Base-by-base conservation (phyloP, 1,140 invertebrate species). In the Frieseomelitta varia region DNA sequence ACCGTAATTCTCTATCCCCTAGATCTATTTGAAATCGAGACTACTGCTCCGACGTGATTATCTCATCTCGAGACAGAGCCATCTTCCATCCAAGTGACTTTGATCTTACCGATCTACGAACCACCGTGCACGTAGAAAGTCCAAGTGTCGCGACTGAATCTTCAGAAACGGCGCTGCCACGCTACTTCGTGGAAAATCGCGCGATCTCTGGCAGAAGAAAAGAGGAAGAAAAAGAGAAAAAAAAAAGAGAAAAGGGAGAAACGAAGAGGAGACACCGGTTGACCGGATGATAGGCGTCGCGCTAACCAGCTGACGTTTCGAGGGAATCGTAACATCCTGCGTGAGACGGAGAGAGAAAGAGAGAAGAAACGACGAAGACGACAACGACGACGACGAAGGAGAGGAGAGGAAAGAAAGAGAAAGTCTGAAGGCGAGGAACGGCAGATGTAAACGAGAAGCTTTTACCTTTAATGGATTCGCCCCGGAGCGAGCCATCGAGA, bases 391-490 rank as follows among this genome's bases (percentile, higher is more conserved):
- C 39, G 39, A 11, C 39, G 39, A 2, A 27, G 27, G 17, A 55
- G 19, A 55, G 51, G n/a, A 58, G 24, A 27, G 27, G 51, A 74
- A 17, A 56, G 79, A 82, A 63, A 86, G 71, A 86, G 77, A 82
- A 63, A 82, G 65, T 82, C 85, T 21, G 73, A 30, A 71, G 21
- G 65, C 78, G 73, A 47, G 84, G 73, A 77, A 79, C 87, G 85
- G 87, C 88, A 88, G 88, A 89, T 89, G 88, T 89, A 89, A 89
- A 88, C 88, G 88, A 84, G 88, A 81, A 89, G 88, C 88, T 89
- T 89, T 89, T 89, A 88, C 87, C 88, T 89, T 89, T 89, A 89
- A 89, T 89, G 84, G 88, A 89, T 89, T 89, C 85, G 87, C 88
- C 87, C 87, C 76, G 76, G 84, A 78, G 87, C 87, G 84, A 81